Evolutionary conservation across 2,888 invertebrate species (phyloP), one percentile per base, ranked within the genome.

Genomic region (Drosophila peninsularis): DNA sequence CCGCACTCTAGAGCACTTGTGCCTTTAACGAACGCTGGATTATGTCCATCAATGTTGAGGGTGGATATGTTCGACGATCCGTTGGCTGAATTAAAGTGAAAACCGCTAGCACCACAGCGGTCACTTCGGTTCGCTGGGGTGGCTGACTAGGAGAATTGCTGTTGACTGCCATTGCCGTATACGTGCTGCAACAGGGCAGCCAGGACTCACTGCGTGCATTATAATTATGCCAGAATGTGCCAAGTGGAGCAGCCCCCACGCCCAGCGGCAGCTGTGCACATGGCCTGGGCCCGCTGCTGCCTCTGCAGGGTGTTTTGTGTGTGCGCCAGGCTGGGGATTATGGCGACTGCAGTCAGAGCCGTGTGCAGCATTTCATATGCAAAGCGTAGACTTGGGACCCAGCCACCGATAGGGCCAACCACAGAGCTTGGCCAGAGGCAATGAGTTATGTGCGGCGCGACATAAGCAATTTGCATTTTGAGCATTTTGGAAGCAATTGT

Each of bases 391-490:
- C 54, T 41, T 41, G 0, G 42, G 42, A 17, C 27, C 55, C 66
- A 72, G 80, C 78, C 78, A 64, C 65, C 58, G 56, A 62, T 52
- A 71, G 53, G 61, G 78, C 75, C 72, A 75, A 74, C 81, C 81
- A 71, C 62, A 66, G 56, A 55, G 53, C 45, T 53, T 66, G 65
- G 66, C 58, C 67, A 62, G 41, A 49, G 53, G 53, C 27, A 62
- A 45, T 50, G 42, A 47, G 42, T 49, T 54, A 41, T 17, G 65
- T 60, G 71, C 17, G 47, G 72, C 63, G 73, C 79, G 78, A 90
- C 91, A 91, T 90, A 90, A 91, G 88, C 91, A 92, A 92, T 92
- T 92, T 92, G 92, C 92, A 92, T 92, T 90, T 90, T 78, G 89
- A 90, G 80, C 90, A 90, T 88, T 75, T 74, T 78, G 78, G 78